Evolutionary conservation across 2,888 invertebrate species (phyloP), one percentile per base, ranked within the genome.

Genomic region (Drosophila anomalata): DNA sequence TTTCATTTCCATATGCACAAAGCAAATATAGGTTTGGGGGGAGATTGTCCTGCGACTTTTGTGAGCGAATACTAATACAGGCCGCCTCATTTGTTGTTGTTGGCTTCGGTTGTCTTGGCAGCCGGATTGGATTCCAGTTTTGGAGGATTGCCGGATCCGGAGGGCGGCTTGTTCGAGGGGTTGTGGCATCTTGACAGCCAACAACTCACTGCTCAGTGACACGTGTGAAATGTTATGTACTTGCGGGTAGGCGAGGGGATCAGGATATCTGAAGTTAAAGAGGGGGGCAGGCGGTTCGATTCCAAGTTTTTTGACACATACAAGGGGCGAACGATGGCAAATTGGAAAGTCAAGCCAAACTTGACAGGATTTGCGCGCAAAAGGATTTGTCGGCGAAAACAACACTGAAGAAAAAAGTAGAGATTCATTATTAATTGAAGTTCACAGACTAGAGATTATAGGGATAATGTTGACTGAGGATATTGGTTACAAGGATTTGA

Each of bases 1-100:
- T 83, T 83, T 81, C 77, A 86, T 86, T 82, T 86, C 81, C 85
- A 83, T 83, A 86, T 86, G 82, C 86, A 76, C 73, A 86, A 77
- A 76, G 82, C 79, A 81, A 81, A 81, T 17, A 17, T 1, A 17
- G 17, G 17, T 17, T 17, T 17, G 17, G 17, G 17, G 17, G 17
- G 17, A 17, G 17, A 17, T 17, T 17, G 17, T 17, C 17, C 17
- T 17, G 17, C 54, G 42, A 42, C 24, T 24, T 44, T 44, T 52
- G 52, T 24, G 53, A 53, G 20, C 41, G 65, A 63, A 53, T 63
- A 65, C 47, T 65, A 63, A 65, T 63, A 65, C 65, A 26, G 65
- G 29, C 46, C 46, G 22, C 9, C 44, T 20, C 44, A 20, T 20
- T 44, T 20, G 29, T 3, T 59, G 53, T 31, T 58, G 52, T 48